These are phyloP conservation scores for Limnephilus auricula DNA, from an alignment of 2,888 invertebrate genomes.

Conservation along the genomic window DNA sequence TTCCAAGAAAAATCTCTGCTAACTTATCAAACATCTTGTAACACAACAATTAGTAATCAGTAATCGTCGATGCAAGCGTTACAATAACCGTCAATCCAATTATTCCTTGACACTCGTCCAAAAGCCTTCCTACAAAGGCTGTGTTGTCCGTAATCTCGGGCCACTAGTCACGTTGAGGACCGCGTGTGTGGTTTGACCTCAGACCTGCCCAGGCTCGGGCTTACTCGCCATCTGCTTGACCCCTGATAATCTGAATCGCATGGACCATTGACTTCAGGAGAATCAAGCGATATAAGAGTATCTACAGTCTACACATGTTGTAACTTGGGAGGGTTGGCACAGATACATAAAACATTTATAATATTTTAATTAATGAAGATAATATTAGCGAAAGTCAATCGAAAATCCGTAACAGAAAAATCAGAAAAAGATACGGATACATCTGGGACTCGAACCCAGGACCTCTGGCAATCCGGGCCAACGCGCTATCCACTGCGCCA, in stretches of 20 bases:
- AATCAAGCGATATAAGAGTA: background rate
- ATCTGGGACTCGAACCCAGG: too few relatives aligned
- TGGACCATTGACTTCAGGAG: background rate
- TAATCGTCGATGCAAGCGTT: background rate
- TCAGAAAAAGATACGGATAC: too few relatives aligned
- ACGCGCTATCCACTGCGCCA: too few relatives aligned
- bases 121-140: background rate
- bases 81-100: background rate
- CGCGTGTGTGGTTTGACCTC: slow-evolving; percentile 48
- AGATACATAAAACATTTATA: too few relatives aligned
- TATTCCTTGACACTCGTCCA: background rate
- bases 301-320: background rate
- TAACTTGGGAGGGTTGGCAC: background rate
- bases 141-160: background rate
- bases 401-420: too few relatives aligned
- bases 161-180: slow-evolving; percentile 21
- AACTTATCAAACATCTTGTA: background rate
- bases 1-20: background rate
- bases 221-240: slow-evolving; percentile 62
- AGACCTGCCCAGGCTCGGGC: slow-evolving; percentile 34
- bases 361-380: too few relatives aligned
- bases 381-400: too few relatives aligned
- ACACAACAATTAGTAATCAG: background rate
- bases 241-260: slow-evolving; percentile 11
- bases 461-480: too few relatives aligned